Base-by-base conservation (phyloP, 2,888 invertebrate genomes). In the Coelinius sp. region DNA sequence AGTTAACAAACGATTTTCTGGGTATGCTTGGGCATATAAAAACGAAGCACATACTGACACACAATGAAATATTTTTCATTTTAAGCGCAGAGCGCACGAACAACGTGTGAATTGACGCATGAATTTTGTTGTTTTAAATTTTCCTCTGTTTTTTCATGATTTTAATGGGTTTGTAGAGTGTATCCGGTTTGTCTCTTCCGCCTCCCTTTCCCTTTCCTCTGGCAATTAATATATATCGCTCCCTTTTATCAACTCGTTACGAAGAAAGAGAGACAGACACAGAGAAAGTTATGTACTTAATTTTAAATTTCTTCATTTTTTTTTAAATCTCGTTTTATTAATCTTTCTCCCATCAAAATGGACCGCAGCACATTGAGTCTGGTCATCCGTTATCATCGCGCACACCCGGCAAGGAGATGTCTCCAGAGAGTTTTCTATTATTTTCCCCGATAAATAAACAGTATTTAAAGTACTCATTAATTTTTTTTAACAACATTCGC, bases 141-240 rank as follows among this genome's bases (percentile, higher is more conserved):
- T n/a, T n/a, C n/a, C n/a, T n/a, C n/a, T n/a, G n/a, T n/a, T n/a
- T n/a, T n/a, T n/a, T n/a, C n/a, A n/a, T 59, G 3, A 59, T 59
- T 59, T 14, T 14, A 31, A n/a, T 56, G 12, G 38, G 12, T 44
- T 63, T 66, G 31, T 52, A n/a, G 22, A 38, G 38, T 63, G 63
- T 24, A 20, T 38, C 24, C 41, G 38, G n/a, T 63, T 46, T 22
- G 25, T 56, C 38, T 59, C 59, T 66, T 66, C 46, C 66, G 64
- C 46, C 31, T 56, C 66, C 46, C 66, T 71, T 65, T 71, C 71
- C 46, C 71, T 71, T 46, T 66, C 46, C 66, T 71, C 66, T 66
- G 44, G 49, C 66, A 65, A 44, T 64, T 17, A 53, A 70, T 70
- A 63, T 63, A 63, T 62, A 62, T 63, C 6, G n/a, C 5, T 63